These are phyloP conservation scores for Phasianus colchicus DNA, from an alignment of 2,113 vertebrate genomes.

Conservation along the genomic window DNA sequence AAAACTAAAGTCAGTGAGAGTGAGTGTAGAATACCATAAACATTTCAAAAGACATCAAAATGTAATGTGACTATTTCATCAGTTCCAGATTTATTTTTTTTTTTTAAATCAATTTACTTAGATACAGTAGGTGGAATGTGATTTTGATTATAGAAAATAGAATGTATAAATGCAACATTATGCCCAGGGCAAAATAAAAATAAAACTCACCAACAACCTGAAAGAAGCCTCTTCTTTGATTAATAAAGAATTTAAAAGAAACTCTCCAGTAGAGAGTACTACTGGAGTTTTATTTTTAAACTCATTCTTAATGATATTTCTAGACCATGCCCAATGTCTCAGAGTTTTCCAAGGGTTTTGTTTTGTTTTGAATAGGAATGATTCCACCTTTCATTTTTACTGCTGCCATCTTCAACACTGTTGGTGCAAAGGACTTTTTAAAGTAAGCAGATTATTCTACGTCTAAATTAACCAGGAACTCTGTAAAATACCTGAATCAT, in stretches of 20 bases:
- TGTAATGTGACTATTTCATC: neutral
- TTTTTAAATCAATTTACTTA: neutral
- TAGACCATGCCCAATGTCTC: neutral
- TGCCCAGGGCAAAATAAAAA: neutral
- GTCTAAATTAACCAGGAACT: neutral
- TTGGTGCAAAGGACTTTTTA: neutral
- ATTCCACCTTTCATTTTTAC: neutral
- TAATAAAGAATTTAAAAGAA: neutral
- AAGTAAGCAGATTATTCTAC: neutral
- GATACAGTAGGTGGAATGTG: neutral
- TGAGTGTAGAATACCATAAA: neutral
- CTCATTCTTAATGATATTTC: neutral
- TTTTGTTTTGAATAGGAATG: neutral
- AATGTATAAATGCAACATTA: neutral
- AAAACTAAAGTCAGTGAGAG: neutral
- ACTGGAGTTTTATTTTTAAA: neutral
- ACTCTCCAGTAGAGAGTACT: neutral
- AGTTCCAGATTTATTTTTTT: neutral
- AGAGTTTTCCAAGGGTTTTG: neutral
- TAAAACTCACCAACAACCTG: neutral
- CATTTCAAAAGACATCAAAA: neutral
- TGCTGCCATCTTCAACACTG: neutral
- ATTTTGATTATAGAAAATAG: accelerated
- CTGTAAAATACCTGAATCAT: neutral
- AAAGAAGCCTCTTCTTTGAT: neutral